Conservation (phyloP, 2,113 vertebrate species). For the Neofelis nebulosa region DNA sequence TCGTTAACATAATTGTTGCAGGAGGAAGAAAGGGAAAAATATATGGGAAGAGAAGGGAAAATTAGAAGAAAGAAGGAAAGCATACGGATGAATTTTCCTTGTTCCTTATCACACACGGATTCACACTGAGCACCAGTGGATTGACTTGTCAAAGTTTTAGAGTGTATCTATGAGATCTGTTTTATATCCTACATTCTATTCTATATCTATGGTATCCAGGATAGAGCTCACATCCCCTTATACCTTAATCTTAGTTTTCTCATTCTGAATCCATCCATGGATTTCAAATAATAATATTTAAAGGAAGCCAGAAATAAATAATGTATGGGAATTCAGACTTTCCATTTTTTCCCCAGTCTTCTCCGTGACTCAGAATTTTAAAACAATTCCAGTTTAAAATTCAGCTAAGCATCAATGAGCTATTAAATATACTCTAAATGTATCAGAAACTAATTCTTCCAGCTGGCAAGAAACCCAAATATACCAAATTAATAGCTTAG, state of each 20-base stretch:
- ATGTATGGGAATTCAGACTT: not conserved
- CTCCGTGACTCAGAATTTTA: not conserved
- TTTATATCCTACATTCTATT: not conserved
- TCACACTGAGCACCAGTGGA: not conserved
- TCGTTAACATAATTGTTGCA: not conserved
- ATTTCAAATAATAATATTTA: slow-evolving; percentile 23
- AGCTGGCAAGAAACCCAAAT: slow-evolving; percentile 13
- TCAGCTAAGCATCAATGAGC: slow-evolving; percentile 21
- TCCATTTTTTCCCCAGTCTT: not conserved
- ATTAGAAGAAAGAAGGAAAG: not conserved
- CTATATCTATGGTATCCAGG: not conserved
- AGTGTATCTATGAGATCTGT: not conserved
- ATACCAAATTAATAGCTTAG: slow-evolving; percentile 7
- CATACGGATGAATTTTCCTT: not conserved
- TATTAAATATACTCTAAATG: slow-evolving; percentile 47
- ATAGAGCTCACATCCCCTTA: not conserved
- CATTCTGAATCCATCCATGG: not conserved
- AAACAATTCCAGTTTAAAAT: slow-evolving; percentile 49
- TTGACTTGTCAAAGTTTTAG: not conserved
- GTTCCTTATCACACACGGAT: not conserved
- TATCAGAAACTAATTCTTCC: slow-evolving; percentile 53
- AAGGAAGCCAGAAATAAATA: slow-evolving; percentile 28
- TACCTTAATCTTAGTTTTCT: not conserved
- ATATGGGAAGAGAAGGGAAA: not conserved
- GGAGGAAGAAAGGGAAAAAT: not conserved